Evolutionary conservation across 37 sponge, comb jelly and placozoan genomes (phyloP).

Genomic region (Halisarca cf. caerulea): DNA sequence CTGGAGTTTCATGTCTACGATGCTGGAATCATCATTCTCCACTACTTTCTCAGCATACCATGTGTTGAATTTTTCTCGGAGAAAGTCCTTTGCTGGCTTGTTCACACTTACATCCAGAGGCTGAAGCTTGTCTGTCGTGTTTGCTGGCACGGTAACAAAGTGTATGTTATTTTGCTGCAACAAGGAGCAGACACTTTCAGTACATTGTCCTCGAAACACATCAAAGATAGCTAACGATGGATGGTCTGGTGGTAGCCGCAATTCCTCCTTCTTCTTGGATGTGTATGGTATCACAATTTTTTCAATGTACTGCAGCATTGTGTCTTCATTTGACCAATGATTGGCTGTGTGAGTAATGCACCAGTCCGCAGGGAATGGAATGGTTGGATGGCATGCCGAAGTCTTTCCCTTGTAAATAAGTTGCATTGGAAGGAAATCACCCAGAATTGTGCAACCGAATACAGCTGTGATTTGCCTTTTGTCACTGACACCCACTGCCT

Average conservation of each 20-base stretch:
- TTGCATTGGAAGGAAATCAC: conserved; percentile 55
- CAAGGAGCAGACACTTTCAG: conserved; percentile 12
- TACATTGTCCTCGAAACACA: conserved; percentile 26
- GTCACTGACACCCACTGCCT: conserved; percentile 45
- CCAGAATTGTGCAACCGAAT: conserved; percentile 45
- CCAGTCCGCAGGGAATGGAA: conserved; percentile 55
- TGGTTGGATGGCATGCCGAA: conserved; percentile 33
- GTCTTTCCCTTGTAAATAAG: conserved; percentile 66
- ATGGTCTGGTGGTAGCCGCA: background rate
- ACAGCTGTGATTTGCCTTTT: conserved; percentile 62
- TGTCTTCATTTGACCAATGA: conserved; percentile 64
- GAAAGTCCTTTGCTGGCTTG: conserved; percentile 53
- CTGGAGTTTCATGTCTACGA: background rate
- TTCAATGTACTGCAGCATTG: conserved; percentile 52
- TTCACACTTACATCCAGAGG: conserved; percentile 62
- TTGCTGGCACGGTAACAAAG: conserved; percentile 43
- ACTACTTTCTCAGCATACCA: conserved; percentile 54
- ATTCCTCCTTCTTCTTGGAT: background rate
- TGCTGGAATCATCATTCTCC: background rate
- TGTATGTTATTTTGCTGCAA: conserved; percentile 52
- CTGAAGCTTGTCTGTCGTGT: conserved; percentile 56
- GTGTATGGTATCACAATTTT: conserved; percentile 51
- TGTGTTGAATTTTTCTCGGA: conserved; percentile 33
- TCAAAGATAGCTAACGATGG: conserved; percentile 51
- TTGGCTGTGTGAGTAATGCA: conserved; percentile 57